Evolutionary conservation across 2,888 invertebrate genomes (phyloP), one percentile per base, ranked within the genome.

Genomic region (Ennomos quercinarius): DNA sequence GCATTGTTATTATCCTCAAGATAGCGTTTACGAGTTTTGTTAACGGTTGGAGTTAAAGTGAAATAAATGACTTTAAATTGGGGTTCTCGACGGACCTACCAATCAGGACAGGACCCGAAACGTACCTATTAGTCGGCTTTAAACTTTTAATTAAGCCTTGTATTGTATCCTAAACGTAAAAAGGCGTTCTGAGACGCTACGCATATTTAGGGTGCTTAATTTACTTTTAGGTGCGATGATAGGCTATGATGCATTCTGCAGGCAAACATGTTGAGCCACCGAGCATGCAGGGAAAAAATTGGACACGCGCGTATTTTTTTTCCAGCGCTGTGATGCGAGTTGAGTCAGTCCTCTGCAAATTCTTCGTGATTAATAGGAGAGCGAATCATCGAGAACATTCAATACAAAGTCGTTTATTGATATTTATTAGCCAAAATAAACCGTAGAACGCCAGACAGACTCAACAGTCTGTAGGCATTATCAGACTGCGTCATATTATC

Each of bases 401-500:
- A 40, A 46, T 47, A 40, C 5, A 43, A 42, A 34, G 37, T 40
- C 44, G 10, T 56, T 56, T 50, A 49, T 39, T 55, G 17, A 41
- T 12, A 27, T 48, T 55, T 36, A 40, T 56, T 57, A 34, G 34
- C 37, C 47, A 48, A 48, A 49, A 45, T 49, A 59, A 40, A 42
- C 54, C 41, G 52, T 46, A 43, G 43, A 35, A 44, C 11, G 12
- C 12, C 41, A 42, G 45, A 63, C 61, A 63, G 67, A 68, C 27
- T 12, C 12, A 53, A 41, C 53, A 59, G 42, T 27, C 13, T 49
- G 39, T 50, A 61, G 34, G 52, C 44, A 63, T 59, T 63, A 61
- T 35, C 38, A 42, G 17, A 45, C 58, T 55, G 58, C 77, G 77
- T 81, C 77, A 80, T 74, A 70, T 72, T 72, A 69, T 72, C 68